Percentiles rank a stretch among this genome's conserved stretches.
Evolutionary conservation across 2,797 vertebrate species (phyloP).

Genomic region (Lutjanus campechanus): DNA sequence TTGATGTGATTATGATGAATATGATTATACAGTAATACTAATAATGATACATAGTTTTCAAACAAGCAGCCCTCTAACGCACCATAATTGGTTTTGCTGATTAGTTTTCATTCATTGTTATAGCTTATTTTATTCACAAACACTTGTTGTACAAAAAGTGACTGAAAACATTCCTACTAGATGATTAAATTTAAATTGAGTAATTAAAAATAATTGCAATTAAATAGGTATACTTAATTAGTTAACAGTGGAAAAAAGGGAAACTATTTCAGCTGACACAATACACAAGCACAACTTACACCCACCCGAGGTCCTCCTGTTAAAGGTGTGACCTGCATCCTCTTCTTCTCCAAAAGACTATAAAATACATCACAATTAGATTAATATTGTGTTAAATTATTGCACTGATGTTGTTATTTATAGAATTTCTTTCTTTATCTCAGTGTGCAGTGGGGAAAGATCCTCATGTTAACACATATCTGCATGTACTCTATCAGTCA

Average conservation of each 20-base stretch:
- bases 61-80: neutral
- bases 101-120: neutral
- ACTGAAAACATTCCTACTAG: neutral
- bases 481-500: neutral
- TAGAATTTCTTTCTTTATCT: neutral
- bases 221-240: neutral
- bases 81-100: neutral
- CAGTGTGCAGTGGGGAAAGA: neutral
- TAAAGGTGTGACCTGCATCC: slow-evolving; percentile 54
- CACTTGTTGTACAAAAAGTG: neutral
- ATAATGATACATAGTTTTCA: neutral
- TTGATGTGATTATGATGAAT: too few species aligned
- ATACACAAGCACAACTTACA: neutral
- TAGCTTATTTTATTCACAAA: neutral
- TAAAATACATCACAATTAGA: slow-evolving; percentile 11
- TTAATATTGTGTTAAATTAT: neutral
- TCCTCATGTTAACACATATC: neutral
- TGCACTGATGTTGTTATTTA: neutral
- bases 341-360: slow-evolving; percentile 86
- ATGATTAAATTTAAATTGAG: neutral
- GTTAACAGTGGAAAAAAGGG: neutral
- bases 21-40: too few species aligned
- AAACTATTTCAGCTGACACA: neutral
- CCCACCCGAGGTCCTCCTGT: slow-evolving; percentile 66
- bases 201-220: neutral